These are phyloP conservation scores for Stylophora pistillata DNA, from an alignment of 64 coral and sea anemone species.

Conservation along the genomic window DNA sequence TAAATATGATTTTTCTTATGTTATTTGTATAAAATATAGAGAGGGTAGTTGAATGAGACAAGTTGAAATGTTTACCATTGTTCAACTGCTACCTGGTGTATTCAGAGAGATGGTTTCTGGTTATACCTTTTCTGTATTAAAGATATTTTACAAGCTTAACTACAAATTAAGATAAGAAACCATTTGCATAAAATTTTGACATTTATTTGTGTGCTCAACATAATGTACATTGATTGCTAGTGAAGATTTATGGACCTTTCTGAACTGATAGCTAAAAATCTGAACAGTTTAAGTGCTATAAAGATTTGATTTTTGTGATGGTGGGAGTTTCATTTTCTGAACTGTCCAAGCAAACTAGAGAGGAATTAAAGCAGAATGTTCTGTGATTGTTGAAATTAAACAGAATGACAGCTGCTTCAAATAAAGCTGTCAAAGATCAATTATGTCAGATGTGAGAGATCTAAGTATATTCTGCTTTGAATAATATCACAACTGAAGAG, in stretches of 20 bases:
- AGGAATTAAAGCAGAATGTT: slow-evolving; percentile 1
- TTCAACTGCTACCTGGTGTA: background rate
- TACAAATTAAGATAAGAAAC: background rate
- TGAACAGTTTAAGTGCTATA: background rate
- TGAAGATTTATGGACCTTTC: background rate
- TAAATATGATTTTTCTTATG: background rate
- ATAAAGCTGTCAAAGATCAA: slow-evolving; percentile 23
- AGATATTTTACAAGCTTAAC: slow-evolving; percentile 3
- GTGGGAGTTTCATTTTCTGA: background rate
- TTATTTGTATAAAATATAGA: background rate
- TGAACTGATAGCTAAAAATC: background rate
- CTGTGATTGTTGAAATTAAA: background rate
- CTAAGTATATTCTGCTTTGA: slow-evolving; percentile 12
- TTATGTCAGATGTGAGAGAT: background rate
- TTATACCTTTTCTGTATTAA: background rate
- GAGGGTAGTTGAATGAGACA: background rate
- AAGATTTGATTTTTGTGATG: background rate
- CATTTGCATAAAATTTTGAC: slow-evolving; percentile 2
- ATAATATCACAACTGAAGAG: background rate
- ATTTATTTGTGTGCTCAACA: background rate
- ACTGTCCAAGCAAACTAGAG: slow-evolving; percentile 1
- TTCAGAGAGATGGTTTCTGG: background rate
- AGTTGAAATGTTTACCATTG: background rate
- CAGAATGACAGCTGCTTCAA: background rate
- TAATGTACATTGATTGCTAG: slow-evolving; percentile 9